These are phyloP conservation scores for Sinodicranocentrus sp. DNA, from an alignment of 2,888 invertebrate species.

Conservation along the genomic window DNA sequence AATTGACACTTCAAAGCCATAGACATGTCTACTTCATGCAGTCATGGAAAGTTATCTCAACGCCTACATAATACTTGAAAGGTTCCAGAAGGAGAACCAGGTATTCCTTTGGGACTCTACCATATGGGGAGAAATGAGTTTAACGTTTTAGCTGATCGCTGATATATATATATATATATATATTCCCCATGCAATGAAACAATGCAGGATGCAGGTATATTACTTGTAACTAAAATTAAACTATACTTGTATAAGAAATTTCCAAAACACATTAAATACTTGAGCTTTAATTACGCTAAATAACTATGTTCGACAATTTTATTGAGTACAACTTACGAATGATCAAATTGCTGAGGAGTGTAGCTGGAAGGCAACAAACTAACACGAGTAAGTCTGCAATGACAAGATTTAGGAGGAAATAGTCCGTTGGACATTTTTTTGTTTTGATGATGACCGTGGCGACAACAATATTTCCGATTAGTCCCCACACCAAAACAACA, in stretches of 20 bases:
- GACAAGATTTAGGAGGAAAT: constrained; percentile 96
- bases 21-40: too few relatives aligned
- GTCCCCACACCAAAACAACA: constrained; percentile 90
- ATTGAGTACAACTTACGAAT: constrained; percentile 81
- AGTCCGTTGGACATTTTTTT: constrained; percentile 94
- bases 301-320: not conserved
- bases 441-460: constrained; percentile 95
- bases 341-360: constrained; percentile 83
- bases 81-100: too few relatives aligned
- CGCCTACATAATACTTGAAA: too few relatives aligned
- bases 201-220: too few relatives aligned
- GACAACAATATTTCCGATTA: constrained; percentile 94
- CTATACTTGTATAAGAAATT: constrained; percentile 41
- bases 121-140: too few relatives aligned
- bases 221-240: too few relatives aligned
- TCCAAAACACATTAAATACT: not conserved
- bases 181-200: too few relatives aligned
- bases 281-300: not conserved
- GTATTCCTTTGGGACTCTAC: too few relatives aligned
- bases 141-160: too few relatives aligned
- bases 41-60: too few relatives aligned
- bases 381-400: constrained; percentile 95
- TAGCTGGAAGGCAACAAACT: constrained; percentile 95
- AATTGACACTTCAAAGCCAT: too few relatives aligned
- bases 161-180: too few relatives aligned